phyloP scores from a whole-genome alignment of 2,797 vertebrate genomes.

The Etheostoma nigrum region DNA sequence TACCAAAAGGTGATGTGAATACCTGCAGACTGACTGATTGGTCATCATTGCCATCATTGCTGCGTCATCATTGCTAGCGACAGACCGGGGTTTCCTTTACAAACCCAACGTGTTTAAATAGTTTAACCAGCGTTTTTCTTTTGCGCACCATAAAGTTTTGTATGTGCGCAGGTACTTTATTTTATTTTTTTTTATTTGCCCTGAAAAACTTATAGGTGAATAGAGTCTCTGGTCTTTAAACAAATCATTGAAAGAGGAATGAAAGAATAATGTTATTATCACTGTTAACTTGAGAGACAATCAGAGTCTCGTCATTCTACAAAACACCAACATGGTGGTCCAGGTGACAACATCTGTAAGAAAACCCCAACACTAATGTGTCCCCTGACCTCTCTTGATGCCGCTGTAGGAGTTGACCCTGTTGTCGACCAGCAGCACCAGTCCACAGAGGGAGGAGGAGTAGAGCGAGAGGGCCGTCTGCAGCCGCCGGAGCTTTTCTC shows the following conservation, averaged over 20 bases:
- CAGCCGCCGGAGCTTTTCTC: conserved; percentile 92
- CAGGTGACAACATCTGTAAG: neutral
- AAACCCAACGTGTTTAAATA: no score
- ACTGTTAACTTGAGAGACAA: conserved; percentile 10
- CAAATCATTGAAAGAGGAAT: neutral
- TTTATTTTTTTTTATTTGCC: no score
- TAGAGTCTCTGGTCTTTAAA: neutral
- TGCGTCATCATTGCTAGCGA: no score
- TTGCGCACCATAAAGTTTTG: no score
- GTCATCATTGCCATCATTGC: no score
- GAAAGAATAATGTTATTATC: conserved; percentile 10
- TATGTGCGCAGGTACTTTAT: no score
- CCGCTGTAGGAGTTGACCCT: conserved; percentile 97
- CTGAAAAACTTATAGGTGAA: neutral
- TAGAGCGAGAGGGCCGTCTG: conserved; percentile 96
- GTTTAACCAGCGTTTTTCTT: no score
- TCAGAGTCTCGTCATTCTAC: neutral
- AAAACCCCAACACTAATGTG: neutral
- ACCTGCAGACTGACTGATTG: no score
- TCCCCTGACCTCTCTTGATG: conserved; percentile 92
- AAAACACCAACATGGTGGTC: neutral
- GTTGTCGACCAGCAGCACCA: conserved; percentile 96
- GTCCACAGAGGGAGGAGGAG: conserved; percentile 93
- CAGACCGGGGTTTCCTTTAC: no score
- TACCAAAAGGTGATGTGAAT: no score